Evolutionary conservation across 2,888 invertebrate species (phyloP), one percentile per base, ranked within the genome.

Genomic region (Dinocampus coccinellae): DNA sequence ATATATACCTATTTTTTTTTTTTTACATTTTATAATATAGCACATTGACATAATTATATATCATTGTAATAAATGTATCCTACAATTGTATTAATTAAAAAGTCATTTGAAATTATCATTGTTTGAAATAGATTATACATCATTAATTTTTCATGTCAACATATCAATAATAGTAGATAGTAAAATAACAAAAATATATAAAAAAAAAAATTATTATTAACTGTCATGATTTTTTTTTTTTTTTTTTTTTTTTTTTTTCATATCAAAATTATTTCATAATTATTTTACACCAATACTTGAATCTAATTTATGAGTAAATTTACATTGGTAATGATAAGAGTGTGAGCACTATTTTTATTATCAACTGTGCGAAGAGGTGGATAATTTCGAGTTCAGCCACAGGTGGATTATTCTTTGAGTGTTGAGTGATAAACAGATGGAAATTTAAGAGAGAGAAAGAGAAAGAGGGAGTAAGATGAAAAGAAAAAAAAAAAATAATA

Each of bases 401-500:
- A 66, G 57, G 60, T 53, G 63, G 58, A 62, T 66, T 63, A 24
- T 63, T 63, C 39, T 16, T 64, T 34, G 22, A n/a, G 39, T 11
- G 29, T 9, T 22, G 16, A 42, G 22, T 33, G 34, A 24, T 11
- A 52, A 11, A 53, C 26, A 34, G 26, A 63, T 47, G 55, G 52
- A 22, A 16, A 34, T 39, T 16, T 16, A 16, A 39, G 11, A 42
- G 20, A 55, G 70, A 62, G 39, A 52, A 11, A 55, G 58, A 53
- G 26, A 52, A 72, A 66, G 58, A 66, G 60, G 33, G 4, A 29
- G 63, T 55, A 36, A 63, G 52, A 39, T 39, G 68, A 64, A 52
- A 34, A 53, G 57, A 63, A 47, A 70, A 33, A 42, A 64, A 64
- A 52, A 34, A 53, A 47, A 63, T 47, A 70, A 33, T 34, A 64